phyloP scores from a whole-genome alignment of 2,888 invertebrate species.

The Coenonympha glycerion region DNA sequence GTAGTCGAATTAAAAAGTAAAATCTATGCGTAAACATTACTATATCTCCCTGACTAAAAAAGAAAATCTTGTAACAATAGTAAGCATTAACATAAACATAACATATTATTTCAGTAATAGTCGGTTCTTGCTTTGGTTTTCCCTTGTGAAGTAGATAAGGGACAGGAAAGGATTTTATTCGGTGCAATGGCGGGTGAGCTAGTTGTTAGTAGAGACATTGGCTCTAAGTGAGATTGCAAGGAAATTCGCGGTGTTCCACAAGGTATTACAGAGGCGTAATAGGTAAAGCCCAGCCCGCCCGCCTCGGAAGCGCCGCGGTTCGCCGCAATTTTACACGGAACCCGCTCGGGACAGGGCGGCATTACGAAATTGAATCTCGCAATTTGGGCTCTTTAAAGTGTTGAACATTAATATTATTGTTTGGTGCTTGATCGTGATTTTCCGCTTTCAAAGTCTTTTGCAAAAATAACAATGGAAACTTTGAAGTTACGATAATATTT shows the following conservation, averaged over 20 bases:
- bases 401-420: background rate
- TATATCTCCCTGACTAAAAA: too few relatives aligned
- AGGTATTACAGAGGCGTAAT: background rate
- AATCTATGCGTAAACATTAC: too few relatives aligned
- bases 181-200: too few relatives aligned
- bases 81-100: too few relatives aligned
- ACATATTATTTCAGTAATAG: too few relatives aligned
- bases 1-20: too few relatives aligned
- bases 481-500: too few relatives aligned
- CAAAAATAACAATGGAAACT: background rate
- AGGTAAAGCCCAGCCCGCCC: background rate
- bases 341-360: background rate
- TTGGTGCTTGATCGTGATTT: background rate
- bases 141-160: too few relatives aligned
- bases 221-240: background rate
- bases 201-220: background rate
- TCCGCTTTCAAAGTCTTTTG: background rate
- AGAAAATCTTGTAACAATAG: too few relatives aligned
- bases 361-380: background rate
- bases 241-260: background rate
- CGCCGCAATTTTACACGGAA: background rate
- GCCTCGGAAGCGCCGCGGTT: too few relatives aligned
- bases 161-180: too few relatives aligned
- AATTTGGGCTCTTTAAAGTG: background rate
- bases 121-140: too few relatives aligned